These are phyloP conservation scores for Pseudomugil gertrudae DNA, from an alignment of 2,797 vertebrate species.

Conservation along the genomic window DNA sequence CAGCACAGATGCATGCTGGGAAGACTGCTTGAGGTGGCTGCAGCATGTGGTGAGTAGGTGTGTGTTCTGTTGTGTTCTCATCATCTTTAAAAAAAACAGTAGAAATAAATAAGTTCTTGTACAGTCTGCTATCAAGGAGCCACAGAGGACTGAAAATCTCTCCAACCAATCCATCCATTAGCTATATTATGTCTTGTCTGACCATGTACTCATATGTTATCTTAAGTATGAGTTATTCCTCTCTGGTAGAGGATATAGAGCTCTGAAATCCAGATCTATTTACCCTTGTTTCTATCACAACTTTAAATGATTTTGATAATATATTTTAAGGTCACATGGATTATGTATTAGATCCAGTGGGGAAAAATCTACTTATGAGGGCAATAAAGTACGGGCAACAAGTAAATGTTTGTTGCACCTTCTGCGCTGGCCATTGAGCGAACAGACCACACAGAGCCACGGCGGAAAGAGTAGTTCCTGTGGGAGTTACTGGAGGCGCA, in stretches of 20 bases:
- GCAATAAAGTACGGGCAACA: too few relatives aligned
- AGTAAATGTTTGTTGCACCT: slow-evolving; percentile 86
- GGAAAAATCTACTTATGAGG: too few relatives aligned
- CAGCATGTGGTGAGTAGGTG: slow-evolving; percentile 93
- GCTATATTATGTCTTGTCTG: neutral
- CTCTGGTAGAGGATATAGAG: neutral
- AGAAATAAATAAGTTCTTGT: neutral
- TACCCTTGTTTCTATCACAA: neutral
- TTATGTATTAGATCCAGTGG: too few relatives aligned
- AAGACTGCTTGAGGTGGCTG: slow-evolving; percentile 98
- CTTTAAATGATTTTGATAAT: neutral
- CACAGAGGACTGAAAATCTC: neutral
- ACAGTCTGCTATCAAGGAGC: neutral
- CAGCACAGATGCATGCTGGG: slow-evolving; percentile 98
- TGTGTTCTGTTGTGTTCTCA: slow-evolving; percentile 95
- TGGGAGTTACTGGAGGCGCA: slow-evolving; percentile 98
- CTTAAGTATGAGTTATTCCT: neutral
- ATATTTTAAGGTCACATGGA: neutral
- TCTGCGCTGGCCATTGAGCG: slow-evolving; percentile 94
- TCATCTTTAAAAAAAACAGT: slow-evolving; percentile 83
- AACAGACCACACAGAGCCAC: slow-evolving; percentile 96
- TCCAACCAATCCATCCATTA: too few relatives aligned
- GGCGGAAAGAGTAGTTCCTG: slow-evolving; percentile 96
- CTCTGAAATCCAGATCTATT: neutral
- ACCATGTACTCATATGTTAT: neutral